Percentiles rank a stretch among this genome's conserved stretches.
phyloP scores from a whole-genome alignment of 2,888 invertebrate species.

The Pharmacophagus antenor region DNA sequence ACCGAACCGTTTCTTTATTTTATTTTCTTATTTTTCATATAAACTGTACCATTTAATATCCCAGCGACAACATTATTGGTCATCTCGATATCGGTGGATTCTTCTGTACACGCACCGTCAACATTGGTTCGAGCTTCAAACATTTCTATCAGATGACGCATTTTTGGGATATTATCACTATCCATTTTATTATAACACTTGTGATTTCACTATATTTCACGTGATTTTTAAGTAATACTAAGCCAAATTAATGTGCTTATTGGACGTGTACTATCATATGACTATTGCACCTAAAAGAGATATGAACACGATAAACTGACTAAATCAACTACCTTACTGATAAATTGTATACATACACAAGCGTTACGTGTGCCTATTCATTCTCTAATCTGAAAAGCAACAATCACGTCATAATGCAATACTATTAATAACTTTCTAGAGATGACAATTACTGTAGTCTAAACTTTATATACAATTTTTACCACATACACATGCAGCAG shows the following conservation, averaged over 20 bases:
- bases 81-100: constrained; percentile 33
- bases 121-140: constrained; percentile 56
- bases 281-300: constrained; percentile 45
- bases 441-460: not conserved
- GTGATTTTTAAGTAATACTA: constrained; percentile 5
- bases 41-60: constrained; percentile 4
- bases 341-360: constrained; percentile 11
- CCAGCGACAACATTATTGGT: constrained; percentile 29
- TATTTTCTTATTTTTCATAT: not conserved
- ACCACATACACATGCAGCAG: too few relatives aligned
- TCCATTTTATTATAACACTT: constrained; percentile 42
- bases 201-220: not conserved
- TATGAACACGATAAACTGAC: constrained; percentile 53
- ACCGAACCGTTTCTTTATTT: too few relatives aligned
- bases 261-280: constrained; percentile 50
- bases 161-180: constrained; percentile 45
- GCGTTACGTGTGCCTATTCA: constrained; percentile 17
- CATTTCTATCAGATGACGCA: constrained; percentile 64
- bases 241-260: constrained; percentile 41
- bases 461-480: not conserved
- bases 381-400: constrained; percentile 10
- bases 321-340: constrained; percentile 35
- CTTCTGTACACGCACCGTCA: constrained; percentile 43
- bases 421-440: not conserved
- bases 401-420: constrained; percentile 19